These are phyloP conservation scores for Austrolebias charrua DNA, from an alignment of 2,797 vertebrate species.

Conservation along the genomic window DNA sequence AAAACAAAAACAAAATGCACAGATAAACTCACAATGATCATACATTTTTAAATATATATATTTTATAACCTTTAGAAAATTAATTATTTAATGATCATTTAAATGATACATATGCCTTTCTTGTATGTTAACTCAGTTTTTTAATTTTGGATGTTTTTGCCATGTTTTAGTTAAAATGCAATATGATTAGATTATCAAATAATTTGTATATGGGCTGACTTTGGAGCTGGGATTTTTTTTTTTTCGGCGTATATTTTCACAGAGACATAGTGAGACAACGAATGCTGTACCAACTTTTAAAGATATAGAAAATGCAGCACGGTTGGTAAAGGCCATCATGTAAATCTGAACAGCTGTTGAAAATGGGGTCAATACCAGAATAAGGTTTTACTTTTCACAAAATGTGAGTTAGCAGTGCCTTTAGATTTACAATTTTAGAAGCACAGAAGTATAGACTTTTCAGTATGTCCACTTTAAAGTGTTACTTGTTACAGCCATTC, in stretches of 20 bases:
- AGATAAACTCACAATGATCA: slow-evolving; percentile 1
- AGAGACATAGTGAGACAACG: too few relatives aligned
- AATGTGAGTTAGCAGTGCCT: neutral
- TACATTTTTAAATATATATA: slow-evolving; percentile 4
- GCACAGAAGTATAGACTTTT: too few relatives aligned
- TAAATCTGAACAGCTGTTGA: too few relatives aligned
- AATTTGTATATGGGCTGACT: too few relatives aligned
- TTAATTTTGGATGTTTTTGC: neutral
- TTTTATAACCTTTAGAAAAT: neutral
- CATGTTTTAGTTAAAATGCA: neutral
- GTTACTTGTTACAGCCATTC: too few relatives aligned
- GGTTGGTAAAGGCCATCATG: neutral
- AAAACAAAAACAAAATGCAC: too few relatives aligned
- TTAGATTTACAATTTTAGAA: too few relatives aligned
- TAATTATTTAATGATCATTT: slow-evolving; percentile 3
- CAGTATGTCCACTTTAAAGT: too few relatives aligned
- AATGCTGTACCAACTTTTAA: too few relatives aligned
- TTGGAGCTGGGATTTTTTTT: too few relatives aligned
- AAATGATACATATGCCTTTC: neutral
- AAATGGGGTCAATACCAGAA: neutral
- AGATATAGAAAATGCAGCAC: neutral
- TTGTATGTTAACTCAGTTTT: neutral
- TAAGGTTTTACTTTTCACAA: neutral
- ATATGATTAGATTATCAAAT: neutral
- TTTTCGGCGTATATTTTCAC: too few relatives aligned